These are phyloP conservation scores for Phyto melanocephala DNA, from an alignment of 2,888 invertebrate genomes.

Conservation along the genomic window DNA sequence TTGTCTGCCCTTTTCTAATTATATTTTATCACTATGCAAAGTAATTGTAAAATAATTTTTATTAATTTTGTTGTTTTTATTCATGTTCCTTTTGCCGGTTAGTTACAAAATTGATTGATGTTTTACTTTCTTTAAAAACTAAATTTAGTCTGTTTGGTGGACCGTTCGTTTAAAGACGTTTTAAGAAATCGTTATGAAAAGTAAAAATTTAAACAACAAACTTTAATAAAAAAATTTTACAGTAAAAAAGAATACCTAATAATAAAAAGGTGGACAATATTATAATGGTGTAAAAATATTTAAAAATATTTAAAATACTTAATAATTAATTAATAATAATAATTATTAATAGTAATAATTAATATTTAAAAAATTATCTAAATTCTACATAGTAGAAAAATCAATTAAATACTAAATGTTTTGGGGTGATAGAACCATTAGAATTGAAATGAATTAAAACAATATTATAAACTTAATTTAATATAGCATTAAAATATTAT, in stretches of 20 bases:
- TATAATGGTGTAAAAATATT: not conserved
- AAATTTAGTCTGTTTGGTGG: not conserved
- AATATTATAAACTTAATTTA: not conserved
- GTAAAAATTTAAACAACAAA: not conserved
- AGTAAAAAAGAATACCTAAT: not conserved
- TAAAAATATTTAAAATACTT: not conserved
- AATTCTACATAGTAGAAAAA: not conserved
- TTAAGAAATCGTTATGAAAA: not conserved
- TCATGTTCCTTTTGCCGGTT: not conserved
- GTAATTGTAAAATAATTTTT: not conserved
- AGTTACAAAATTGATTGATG: not conserved
- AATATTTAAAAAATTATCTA: no score
- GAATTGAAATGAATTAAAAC: not conserved
- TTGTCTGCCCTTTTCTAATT: not conserved
- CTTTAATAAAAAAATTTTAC: not conserved
- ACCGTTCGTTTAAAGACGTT: not conserved
- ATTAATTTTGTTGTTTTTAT: not conserved
- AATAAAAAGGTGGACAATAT: not conserved
- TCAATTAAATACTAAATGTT: not conserved
- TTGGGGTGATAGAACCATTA: not conserved
- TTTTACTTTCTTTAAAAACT: not conserved
- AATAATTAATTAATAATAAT: no score
- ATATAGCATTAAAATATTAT: not conserved
- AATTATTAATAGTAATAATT: no score
- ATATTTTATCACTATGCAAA: not conserved